phyloP scores from a whole-genome alignment of 2,113 vertebrate genomes.

The Rhinoptilus africanus region DNA sequence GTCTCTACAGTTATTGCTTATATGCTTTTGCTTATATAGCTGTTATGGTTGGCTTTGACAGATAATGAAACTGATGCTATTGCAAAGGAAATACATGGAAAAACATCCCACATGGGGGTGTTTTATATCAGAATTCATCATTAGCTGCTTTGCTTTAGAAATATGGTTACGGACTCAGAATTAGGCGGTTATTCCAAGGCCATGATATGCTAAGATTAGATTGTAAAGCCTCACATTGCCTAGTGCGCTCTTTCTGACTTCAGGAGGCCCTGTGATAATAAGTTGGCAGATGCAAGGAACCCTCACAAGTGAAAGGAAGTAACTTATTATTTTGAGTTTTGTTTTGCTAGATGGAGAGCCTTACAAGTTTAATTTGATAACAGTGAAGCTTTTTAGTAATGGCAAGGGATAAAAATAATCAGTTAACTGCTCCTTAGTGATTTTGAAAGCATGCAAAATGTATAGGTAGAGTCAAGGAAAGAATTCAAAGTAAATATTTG shows the following conservation, averaged over 20 bases:
- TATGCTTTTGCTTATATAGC: not conserved
- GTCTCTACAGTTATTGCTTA: not conserved
- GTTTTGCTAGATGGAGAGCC: not conserved
- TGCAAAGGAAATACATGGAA: not conserved
- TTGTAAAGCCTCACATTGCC: not conserved
- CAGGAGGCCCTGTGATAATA: not conserved
- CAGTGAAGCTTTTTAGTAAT: not conserved
- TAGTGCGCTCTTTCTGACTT: not conserved
- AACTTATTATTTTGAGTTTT: not conserved
- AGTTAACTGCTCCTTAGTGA: not conserved
- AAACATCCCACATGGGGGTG: not conserved
- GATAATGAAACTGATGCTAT: not conserved
- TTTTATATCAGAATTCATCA: not conserved
- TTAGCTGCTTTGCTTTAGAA: not conserved
- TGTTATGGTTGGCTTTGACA: not conserved
- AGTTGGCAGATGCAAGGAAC: not conserved
- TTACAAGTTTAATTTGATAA: not conserved
- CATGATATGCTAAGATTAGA: not conserved
- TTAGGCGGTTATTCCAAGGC: not conserved
- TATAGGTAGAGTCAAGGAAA: not conserved
- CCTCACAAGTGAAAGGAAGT: not conserved
- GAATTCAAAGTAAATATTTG: not conserved
- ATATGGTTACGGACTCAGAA: not conserved
- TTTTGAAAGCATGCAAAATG: not conserved
- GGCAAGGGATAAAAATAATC: not conserved